Evolutionary conservation across 2,888 invertebrate genomes (phyloP).

Genomic region (Tortrix viridana): DNA sequence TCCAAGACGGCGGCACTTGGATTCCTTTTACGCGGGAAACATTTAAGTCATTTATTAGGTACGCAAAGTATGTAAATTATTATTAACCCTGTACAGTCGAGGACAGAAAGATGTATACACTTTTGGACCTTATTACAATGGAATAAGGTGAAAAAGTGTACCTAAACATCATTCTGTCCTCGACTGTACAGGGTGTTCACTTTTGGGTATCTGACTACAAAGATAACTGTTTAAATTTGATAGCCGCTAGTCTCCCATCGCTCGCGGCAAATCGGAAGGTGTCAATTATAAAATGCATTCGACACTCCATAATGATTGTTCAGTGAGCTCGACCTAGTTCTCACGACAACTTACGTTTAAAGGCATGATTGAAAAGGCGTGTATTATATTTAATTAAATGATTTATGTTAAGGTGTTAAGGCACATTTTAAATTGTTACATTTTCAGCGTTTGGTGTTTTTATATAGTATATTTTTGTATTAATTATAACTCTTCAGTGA

Average conservation of each 20-base stretch:
- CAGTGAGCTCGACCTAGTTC: conserved; percentile 43
- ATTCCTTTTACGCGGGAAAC: too few species aligned
- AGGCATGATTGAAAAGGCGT: neutral
- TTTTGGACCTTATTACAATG: too few species aligned
- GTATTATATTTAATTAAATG: neutral
- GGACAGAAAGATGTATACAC: too few species aligned
- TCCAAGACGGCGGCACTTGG: too few species aligned
- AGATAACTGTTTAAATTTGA: neutral
- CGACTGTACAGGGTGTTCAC: neutral
- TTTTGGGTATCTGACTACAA: neutral
- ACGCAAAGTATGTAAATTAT: too few species aligned
- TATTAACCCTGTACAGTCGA: too few species aligned
- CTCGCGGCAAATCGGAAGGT: conserved; percentile 45
- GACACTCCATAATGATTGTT: conserved; percentile 49
- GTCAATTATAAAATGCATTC: conserved; percentile 51
- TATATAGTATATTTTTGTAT: conserved; percentile 1
- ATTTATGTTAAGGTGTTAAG: neutral
- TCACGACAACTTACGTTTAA: conserved; percentile 38
- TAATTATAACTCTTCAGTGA: conserved; percentile 18
- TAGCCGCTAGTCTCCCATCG: conserved; percentile 21
- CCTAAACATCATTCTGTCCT: too few species aligned
- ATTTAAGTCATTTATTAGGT: too few species aligned
- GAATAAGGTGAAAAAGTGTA: too few species aligned
- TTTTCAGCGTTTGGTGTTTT: too few species aligned
- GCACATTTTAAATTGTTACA: too few species aligned